These are phyloP conservation scores for Pluvialis apricaria DNA, from an alignment of 2,113 vertebrate species.

Conservation along the genomic window DNA sequence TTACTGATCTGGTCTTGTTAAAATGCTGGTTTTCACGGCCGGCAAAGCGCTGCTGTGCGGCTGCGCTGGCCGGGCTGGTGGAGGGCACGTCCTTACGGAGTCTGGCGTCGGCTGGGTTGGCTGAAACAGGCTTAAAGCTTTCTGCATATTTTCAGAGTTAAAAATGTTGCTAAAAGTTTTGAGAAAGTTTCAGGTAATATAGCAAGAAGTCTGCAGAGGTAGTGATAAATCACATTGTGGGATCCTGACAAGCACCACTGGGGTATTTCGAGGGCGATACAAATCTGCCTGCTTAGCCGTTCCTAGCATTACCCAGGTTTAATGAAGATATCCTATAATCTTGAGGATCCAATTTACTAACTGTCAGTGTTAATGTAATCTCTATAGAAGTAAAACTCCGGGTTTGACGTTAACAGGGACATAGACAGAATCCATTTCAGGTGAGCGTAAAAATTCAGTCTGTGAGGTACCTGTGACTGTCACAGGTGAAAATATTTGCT, in stretches of 20 bases:
- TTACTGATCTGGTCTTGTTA: background rate
- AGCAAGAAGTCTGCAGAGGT: background rate
- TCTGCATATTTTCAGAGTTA: fast-evolving
- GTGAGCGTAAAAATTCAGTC: background rate
- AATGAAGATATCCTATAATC: background rate
- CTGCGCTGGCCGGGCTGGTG: background rate
- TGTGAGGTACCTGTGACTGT: background rate
- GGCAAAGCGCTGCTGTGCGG: background rate
- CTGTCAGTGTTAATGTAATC: background rate
- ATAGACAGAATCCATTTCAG: background rate
- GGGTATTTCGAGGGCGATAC: background rate
- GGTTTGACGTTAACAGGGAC: background rate
- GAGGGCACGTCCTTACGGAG: fast-evolving
- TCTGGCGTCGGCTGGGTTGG: background rate
- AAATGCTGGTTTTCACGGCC: background rate
- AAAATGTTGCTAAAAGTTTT: background rate
- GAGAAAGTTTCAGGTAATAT: background rate
- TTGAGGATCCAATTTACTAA: background rate
- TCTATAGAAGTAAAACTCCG: background rate
- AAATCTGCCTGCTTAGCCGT: background rate
- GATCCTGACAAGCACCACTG: background rate
- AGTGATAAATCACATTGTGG: background rate
- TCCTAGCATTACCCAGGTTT: background rate
- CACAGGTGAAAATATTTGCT: slow-evolving; percentile 26
- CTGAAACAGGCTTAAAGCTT: background rate